Evolutionary conservation across 2,888 invertebrate species (phyloP).

Genomic region (Lycophotia porphyrea): DNA sequence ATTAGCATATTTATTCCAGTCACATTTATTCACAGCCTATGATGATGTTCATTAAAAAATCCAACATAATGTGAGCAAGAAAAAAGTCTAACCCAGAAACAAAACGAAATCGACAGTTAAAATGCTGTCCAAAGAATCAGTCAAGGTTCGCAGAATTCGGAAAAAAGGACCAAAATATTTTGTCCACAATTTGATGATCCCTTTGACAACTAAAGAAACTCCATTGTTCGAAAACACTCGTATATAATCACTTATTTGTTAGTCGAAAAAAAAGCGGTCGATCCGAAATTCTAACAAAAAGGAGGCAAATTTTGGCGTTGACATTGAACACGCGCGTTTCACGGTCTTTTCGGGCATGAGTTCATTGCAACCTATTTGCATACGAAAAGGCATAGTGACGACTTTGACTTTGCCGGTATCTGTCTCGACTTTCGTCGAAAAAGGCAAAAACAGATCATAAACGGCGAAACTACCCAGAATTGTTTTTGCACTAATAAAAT

Average conservation of each 20-base stretch:
- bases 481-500: constrained; percentile 88
- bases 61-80: constrained; percentile 19
- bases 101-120: constrained; percentile 49
- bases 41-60: constrained; percentile 36
- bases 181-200: constrained; percentile 67
- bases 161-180: constrained; percentile 66
- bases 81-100: constrained; percentile 44
- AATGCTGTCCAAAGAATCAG: constrained; percentile 48
- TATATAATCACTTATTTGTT: constrained; percentile 72
- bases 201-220: constrained; percentile 68
- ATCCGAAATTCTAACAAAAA: constrained; percentile 71
- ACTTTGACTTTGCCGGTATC: constrained; percentile 82
- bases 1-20: constrained; percentile 60
- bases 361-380: constrained; percentile 88
- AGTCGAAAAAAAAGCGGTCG: constrained; percentile 69
- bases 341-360: constrained; percentile 79
- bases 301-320: constrained; percentile 76
- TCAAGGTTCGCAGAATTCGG: constrained; percentile 61
- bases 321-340: constrained; percentile 80
- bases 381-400: constrained; percentile 83
- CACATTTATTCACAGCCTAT: constrained; percentile 44
- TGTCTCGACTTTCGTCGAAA: constrained; percentile 82
- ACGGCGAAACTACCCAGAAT: constrained; percentile 78
- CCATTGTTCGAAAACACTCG: constrained; percentile 69
- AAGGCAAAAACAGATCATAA: constrained; percentile 82